phyloP scores from a whole-genome alignment of 2,888 invertebrate genomes.

The Papilio protenor region DNA sequence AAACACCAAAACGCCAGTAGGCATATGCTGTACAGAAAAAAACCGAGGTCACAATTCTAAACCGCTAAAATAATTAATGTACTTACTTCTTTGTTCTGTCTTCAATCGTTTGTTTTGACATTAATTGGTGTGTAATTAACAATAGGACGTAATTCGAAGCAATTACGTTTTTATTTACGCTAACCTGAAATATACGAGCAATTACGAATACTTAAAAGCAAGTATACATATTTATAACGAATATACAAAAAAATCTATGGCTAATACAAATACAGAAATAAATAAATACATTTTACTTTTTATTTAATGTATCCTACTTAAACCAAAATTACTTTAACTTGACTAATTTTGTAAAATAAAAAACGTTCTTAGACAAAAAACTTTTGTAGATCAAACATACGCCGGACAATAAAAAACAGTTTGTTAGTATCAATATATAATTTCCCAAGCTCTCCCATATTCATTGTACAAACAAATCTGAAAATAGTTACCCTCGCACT shows the following conservation, averaged over 20 bases:
- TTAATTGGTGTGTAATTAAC: conserved; percentile 72
- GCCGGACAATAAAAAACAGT: conserved; percentile 23
- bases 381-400: neutral
- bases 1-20: conserved; percentile 10
- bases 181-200: neutral
- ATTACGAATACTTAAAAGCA: neutral
- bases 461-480: conserved; percentile 58
- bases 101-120: conserved; percentile 63
- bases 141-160: conserved; percentile 30
- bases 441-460: conserved; percentile 49
- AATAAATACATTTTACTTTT: too few species aligned
- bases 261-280: neutral
- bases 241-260: neutral
- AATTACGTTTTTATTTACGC: conserved; percentile 9
- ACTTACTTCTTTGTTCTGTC: conserved; percentile 67
- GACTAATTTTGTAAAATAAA: too few species aligned
- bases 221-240: neutral
- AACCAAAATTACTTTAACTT: too few species aligned
- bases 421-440: conserved; percentile 46
- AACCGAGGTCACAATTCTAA: conserved; percentile 55
- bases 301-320: too few species aligned
- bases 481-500: conserved; percentile 56
- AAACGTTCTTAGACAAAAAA: too few species aligned
- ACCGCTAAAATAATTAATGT: conserved; percentile 66
- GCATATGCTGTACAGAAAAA: conserved; percentile 41